phyloP scores from a whole-genome alignment of 2,888 invertebrate genomes.

The Diarsia dahlii region DNA sequence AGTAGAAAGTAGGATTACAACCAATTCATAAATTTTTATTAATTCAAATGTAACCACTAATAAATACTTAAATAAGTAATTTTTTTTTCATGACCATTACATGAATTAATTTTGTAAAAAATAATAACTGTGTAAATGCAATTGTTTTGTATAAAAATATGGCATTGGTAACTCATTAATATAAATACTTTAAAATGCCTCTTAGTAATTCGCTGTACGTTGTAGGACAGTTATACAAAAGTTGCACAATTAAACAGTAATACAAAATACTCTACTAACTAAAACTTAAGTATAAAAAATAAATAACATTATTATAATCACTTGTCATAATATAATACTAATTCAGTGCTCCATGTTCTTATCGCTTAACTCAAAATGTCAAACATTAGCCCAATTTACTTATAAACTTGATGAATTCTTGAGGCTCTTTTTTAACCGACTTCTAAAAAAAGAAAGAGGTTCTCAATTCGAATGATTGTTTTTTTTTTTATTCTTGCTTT shows the following conservation, averaged over 20 bases:
- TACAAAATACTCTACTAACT: constrained; percentile 69
- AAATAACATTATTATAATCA: constrained; percentile 87
- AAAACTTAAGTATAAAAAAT: constrained; percentile 82
- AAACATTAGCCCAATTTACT: constrained; percentile 58
- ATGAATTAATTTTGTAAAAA: constrained; percentile 52
- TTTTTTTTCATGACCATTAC: constrained; percentile 45
- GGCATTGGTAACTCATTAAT: constrained; percentile 73
- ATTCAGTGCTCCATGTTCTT: constrained; percentile 57
- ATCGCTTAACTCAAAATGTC: constrained; percentile 52
- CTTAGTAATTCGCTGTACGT: constrained; percentile 61
- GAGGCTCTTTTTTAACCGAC: constrained; percentile 38
- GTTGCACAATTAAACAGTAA: constrained; percentile 59
- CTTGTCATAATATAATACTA: constrained; percentile 78
- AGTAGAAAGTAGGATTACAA: constrained; percentile 56
- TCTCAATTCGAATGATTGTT: too few species aligned
- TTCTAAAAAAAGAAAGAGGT: too few species aligned
- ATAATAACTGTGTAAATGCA: constrained; percentile 65
- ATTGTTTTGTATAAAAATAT: constrained; percentile 66
- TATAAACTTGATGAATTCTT: constrained; percentile 57
- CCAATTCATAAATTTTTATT: constrained; percentile 67
- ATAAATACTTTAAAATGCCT: constrained; percentile 67
- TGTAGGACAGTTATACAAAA: constrained; percentile 61
- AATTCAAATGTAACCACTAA: constrained; percentile 62
- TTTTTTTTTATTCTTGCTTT: too few species aligned
- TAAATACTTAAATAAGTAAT: constrained; percentile 61